These are phyloP conservation scores for Acleris emargana DNA, from an alignment of 2,888 invertebrate species.

Conservation along the genomic window DNA sequence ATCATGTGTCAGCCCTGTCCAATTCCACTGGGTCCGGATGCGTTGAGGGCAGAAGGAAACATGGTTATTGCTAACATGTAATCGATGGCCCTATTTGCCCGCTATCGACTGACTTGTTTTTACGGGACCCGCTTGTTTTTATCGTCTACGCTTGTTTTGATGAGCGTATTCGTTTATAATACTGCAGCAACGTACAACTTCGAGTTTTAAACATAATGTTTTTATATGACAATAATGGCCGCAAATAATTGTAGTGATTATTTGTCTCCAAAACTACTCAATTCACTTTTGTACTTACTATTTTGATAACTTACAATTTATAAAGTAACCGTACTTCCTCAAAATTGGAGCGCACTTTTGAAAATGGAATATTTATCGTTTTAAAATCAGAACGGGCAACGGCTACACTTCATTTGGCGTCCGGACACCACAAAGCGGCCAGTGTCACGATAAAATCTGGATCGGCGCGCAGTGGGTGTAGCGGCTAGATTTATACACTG, in stretches of 20 bases:
- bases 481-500: conserved; percentile 72
- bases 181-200: too few species aligned
- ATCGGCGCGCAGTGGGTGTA: conserved; percentile 65
- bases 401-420: conserved; percentile 64
- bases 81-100: conserved; percentile 69
- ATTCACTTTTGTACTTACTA: too few species aligned
- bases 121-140: conserved; percentile 3
- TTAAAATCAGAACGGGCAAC: conserved; percentile 62
- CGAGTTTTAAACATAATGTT: too few species aligned
- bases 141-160: too few species aligned
- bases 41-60: conserved; percentile 70
- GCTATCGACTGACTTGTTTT: conserved; percentile 41
- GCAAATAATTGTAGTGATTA: too few species aligned
- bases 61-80: conserved; percentile 69
- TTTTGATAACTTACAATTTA: too few species aligned
- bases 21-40: conserved; percentile 67
- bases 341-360: conserved; percentile 24
- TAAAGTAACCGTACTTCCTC: background rate
- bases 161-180: too few species aligned
- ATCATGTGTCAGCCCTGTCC: conserved; percentile 23
- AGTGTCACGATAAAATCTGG: conserved; percentile 65
- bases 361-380: conserved; percentile 64
- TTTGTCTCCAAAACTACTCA: too few species aligned
- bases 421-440: conserved; percentile 60
- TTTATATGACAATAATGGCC: too few species aligned